Evolutionary conservation across 2,113 vertebrate genomes (phyloP).

Genomic region (Poeciliopsis retropinna): DNA sequence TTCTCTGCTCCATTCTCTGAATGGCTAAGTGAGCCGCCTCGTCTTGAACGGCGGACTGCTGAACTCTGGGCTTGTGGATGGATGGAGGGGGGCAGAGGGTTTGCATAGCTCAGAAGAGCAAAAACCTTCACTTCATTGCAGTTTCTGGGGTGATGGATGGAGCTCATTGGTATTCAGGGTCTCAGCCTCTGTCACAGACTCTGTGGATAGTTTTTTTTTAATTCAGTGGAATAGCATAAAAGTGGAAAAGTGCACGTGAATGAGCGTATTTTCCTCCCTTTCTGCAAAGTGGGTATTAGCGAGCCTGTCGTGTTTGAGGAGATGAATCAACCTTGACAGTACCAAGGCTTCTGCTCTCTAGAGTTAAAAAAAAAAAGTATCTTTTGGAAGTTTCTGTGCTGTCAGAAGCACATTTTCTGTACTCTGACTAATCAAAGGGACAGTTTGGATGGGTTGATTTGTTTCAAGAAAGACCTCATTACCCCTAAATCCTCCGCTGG

Average conservation of each 20-base stretch:
- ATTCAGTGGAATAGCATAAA: conserved; percentile 32
- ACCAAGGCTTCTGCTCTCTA: conserved; percentile 26
- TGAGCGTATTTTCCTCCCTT: conserved; percentile 37
- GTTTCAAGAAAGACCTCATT: background rate
- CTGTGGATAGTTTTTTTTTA: conserved; percentile 26
- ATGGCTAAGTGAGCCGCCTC: conserved; percentile 4
- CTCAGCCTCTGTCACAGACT: conserved; percentile 10
- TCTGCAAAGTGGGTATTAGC: conserved; percentile 34
- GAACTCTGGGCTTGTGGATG: conserved; percentile 34
- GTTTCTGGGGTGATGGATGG: conserved; percentile 66
- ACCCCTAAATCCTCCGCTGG: conserved; percentile 21
- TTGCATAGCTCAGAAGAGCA: conserved; percentile 40
- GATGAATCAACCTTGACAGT: conserved; percentile 48
- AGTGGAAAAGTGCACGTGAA: conserved; percentile 45
- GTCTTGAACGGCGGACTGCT: conserved; percentile 18
- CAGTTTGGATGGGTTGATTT: conserved; percentile 21
- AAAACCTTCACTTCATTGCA: conserved; percentile 44
- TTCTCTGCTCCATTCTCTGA: conserved; percentile 27
- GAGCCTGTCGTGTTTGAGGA: conserved; percentile 31
- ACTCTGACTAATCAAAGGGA: conserved; percentile 35
- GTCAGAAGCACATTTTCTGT: conserved; percentile 53
- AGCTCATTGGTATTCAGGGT: conserved; percentile 67
- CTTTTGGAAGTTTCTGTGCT: conserved; percentile 41
- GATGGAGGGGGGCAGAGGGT: conserved; percentile 1
- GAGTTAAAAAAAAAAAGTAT: background rate